Percentiles rank a stretch among this genome's conserved stretches.
Conservation (phyloP, 2,888 invertebrate genomes). For the Arctia plantaginis region DNA sequence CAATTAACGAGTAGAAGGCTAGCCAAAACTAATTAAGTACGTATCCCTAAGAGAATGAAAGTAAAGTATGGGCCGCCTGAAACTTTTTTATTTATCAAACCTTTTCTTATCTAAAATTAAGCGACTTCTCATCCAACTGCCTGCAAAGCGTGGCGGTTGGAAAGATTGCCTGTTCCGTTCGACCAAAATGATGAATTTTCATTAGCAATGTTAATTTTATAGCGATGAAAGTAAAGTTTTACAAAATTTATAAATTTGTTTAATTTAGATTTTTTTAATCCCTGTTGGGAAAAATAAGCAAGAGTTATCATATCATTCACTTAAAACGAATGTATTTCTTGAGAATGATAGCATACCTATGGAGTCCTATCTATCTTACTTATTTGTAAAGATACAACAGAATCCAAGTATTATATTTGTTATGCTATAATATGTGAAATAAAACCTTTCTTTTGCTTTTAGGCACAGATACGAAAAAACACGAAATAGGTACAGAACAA, state of each 20-base stretch:
- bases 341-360: neutral
- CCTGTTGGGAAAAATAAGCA: no score
- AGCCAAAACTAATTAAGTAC: neutral
- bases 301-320: no score
- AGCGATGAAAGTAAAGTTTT: neutral
- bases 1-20: neutral
- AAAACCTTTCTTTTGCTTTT: neutral
- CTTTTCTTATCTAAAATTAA: constrained; percentile 14
- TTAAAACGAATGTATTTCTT: no score
- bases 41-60: neutral
- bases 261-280: no score
- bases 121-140: neutral
- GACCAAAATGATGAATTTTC: constrained; percentile 23
- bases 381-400: neutral
- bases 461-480: neutral
- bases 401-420: neutral
- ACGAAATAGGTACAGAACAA: neutral
- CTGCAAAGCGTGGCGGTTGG: constrained; percentile 2
- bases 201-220: constrained; percentile 24
- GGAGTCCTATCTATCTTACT: neutral
- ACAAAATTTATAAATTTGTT: neutral
- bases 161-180: constrained; percentile 13
- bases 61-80: neutral
- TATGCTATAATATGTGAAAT: neutral
- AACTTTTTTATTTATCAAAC: constrained; percentile 15